phyloP scores from a whole-genome alignment of 2,797 vertebrate species.

The Rhinichthys osculus region DNA sequence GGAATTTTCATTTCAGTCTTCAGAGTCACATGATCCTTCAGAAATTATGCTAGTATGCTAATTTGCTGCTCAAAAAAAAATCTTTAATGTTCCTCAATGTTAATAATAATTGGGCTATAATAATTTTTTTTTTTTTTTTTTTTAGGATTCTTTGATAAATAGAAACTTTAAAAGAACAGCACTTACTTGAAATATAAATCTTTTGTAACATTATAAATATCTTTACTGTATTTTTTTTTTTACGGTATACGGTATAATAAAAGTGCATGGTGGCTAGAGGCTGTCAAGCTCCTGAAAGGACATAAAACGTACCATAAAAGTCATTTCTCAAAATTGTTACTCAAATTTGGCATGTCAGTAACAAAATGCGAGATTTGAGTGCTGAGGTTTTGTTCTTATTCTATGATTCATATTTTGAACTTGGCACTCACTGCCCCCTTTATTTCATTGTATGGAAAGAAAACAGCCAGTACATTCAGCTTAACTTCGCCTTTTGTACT shows the following conservation, averaged over 20 bases:
- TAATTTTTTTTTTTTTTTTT: background rate
- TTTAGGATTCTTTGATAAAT: background rate
- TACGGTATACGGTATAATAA: background rate
- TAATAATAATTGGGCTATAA: background rate
- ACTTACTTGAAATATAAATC: background rate
- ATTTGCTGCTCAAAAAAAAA: background rate
- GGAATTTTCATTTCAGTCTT: background rate
- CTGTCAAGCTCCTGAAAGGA: background rate
- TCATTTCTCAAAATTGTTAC: background rate
- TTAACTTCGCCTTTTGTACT: constrained; percentile 25
- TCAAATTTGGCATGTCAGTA: background rate
- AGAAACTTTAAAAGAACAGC: background rate
- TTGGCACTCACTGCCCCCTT: background rate
- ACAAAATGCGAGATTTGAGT: background rate
- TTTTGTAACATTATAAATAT: background rate
- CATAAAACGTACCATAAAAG: background rate
- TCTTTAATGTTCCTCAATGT: background rate
- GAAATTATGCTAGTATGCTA: background rate
- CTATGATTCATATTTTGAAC: background rate
- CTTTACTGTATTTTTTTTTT: background rate
- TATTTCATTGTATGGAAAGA: background rate
- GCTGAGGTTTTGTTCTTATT: constrained; percentile 1
- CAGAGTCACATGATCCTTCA: background rate
- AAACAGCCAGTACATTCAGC: background rate
- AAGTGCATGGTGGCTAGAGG: background rate